phyloP scores from a whole-genome alignment of 2,113 vertebrate species.

The Xiphias gladius region DNA sequence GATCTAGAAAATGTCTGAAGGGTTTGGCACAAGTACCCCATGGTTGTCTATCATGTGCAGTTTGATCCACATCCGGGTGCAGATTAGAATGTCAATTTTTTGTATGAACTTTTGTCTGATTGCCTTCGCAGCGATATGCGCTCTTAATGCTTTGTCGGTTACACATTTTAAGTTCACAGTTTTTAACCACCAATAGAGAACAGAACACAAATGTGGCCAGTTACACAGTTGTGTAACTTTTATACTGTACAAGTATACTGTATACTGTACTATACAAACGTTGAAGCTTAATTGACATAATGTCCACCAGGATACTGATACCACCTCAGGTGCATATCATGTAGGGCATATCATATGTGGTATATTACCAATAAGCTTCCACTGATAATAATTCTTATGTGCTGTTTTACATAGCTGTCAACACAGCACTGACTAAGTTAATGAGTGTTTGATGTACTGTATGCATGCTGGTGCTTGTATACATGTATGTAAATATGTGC shows the following conservation, averaged over 20 bases:
- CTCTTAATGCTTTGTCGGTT: background rate
- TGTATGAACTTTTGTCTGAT: background rate
- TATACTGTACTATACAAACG: background rate
- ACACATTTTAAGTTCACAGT: background rate
- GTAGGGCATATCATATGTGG: background rate
- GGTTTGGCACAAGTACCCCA: background rate
- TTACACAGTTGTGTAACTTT: background rate
- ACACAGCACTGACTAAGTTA: background rate
- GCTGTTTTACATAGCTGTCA: constrained; percentile 24
- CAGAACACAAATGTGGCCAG: background rate
- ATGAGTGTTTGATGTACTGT: constrained; percentile 12
- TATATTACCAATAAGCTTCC: background rate
- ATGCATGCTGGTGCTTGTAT: background rate
- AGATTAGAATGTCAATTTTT: background rate
- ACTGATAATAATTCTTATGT: background rate
- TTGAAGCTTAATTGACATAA: constrained; percentile 4
- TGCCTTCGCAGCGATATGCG: background rate
- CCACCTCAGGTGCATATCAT: constrained; percentile 13
- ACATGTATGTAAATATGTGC: background rate
- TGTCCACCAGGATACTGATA: constrained; percentile 5
- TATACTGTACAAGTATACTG: too few species aligned
- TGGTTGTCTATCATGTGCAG: background rate
- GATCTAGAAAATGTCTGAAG: background rate
- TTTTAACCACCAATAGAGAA: background rate
- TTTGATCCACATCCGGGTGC: background rate